Base-by-base conservation (phyloP, 2,113 vertebrate species). In the Hippocampus guttulatus region DNA sequence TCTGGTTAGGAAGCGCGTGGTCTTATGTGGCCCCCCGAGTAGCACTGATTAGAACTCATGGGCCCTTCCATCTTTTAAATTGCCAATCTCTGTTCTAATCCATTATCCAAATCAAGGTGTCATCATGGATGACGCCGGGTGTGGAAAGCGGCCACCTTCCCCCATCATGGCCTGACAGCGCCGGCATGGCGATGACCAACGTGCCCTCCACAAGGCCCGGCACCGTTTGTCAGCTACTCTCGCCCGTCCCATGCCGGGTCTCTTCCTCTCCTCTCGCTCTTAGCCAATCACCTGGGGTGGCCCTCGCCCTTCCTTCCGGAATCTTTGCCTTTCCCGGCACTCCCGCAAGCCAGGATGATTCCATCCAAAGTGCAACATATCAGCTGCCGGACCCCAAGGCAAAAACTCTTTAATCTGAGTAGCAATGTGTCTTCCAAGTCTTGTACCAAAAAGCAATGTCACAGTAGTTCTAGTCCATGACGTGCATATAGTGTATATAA, bases 371-470 rank as follows among this genome's bases (percentile, higher is more conserved):
- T 20, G 77, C 84, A 14, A 79, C 87, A 55, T 83, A 76, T 82
- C 83, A 87, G 74, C 75, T 75, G 21, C 75, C 83, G 0, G 73
- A 79, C 64, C 86, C 88, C 54, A 90, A 86, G 81, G 78, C 88
- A 61, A 91, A 87, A 84, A 92, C 88, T 86, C 85, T 90, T 27
- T 92, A 87, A 85, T 73, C 73, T 71, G 52, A 83, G 83, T 77
- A 85, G 79, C 83, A 80, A 70, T 79, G 75, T 78, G 84, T 88
- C 88, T 88, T 91, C 88, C 87, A 83, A 79, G 63, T 84, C 73
- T 71, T 68, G 75, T 79, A 85, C 85, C 78, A 87, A 88, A 88
- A 82, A 81, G 14, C 77, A 71, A 81, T 70, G 38, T 78, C 61
- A 68, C 70, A 61, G 67, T 75, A 85, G 76, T 27, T 80, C 51